These are phyloP conservation scores for Sciaenops ocellatus DNA, from an alignment of 2,797 vertebrate genomes.

Conservation along the genomic window DNA sequence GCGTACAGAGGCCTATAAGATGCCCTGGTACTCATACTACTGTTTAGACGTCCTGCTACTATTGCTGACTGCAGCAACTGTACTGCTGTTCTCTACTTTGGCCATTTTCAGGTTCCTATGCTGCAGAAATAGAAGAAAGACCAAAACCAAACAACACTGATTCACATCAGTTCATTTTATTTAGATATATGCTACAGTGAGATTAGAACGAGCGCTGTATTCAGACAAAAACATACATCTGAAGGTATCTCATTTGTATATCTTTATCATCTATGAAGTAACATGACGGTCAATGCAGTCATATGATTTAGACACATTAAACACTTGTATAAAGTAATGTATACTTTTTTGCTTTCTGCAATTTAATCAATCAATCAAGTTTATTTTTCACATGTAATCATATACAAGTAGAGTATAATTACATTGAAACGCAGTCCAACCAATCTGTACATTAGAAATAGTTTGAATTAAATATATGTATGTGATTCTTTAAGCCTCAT, in stretches of 20 bases:
- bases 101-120: conserved; percentile 56
- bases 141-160: conserved; percentile 72
- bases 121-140: conserved; percentile 53
- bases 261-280: neutral
- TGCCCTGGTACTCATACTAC: conserved; percentile 83
- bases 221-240: neutral
- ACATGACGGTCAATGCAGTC: too few species aligned
- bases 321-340: neutral
- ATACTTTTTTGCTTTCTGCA: too few species aligned
- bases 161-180: neutral
- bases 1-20: conserved; percentile 76
- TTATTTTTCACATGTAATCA: too few species aligned
- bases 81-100: conserved; percentile 33
- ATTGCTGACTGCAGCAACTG: conserved; percentile 26
- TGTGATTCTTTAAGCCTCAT: too few species aligned
- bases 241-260: neutral
- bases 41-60: conserved; percentile 72
- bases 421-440: too few species aligned
- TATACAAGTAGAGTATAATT: too few species aligned
- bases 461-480: too few species aligned
- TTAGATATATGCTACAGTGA: neutral
- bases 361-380: too few species aligned
- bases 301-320: too few species aligned
- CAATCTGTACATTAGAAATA: too few species aligned
- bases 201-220: neutral